A percentile compares a stretch with the other conserved stretches of the same genome.
phyloP scores from a whole-genome alignment of 1,140 invertebrate species.

The Arion vulgaris region DNA sequence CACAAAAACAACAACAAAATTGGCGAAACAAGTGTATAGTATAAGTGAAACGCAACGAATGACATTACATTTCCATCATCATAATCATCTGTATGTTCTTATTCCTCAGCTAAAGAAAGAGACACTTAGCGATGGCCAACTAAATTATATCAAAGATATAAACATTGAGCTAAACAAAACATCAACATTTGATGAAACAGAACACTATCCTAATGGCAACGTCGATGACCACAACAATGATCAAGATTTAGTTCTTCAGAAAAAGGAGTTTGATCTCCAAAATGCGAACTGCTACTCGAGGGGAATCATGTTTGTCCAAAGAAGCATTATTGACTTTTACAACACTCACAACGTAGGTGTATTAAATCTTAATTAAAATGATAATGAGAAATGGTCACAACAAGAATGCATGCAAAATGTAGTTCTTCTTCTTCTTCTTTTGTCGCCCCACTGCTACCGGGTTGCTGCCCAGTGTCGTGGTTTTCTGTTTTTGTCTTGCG shows the following conservation, averaged over 20 bases:
- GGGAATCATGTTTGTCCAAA: constrained; percentile 19
- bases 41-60: too few relatives aligned
- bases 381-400: background rate
- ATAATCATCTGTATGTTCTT: background rate
- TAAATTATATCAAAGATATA: background rate
- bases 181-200: background rate
- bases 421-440: too few relatives aligned
- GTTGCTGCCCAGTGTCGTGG: too few relatives aligned
- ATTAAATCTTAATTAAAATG: background rate
- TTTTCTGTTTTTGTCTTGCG: too few relatives aligned
- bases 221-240: background rate
- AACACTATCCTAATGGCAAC: background rate
- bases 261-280: constrained; percentile 9
- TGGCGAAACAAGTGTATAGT: too few relatives aligned
- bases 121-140: background rate
- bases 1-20: too few relatives aligned
- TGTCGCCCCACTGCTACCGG: too few relatives aligned
- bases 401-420: too few relatives aligned
- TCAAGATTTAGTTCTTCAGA: constrained; percentile 16
- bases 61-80: too few relatives aligned
- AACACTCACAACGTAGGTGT: background rate
- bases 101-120: background rate
- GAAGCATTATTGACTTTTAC: background rate
- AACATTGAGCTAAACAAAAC: background rate
- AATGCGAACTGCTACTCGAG: background rate